These are phyloP conservation scores for Dasypus novemcinctus DNA, from an alignment of 2,113 vertebrate species.

Conservation along the genomic window DNA sequence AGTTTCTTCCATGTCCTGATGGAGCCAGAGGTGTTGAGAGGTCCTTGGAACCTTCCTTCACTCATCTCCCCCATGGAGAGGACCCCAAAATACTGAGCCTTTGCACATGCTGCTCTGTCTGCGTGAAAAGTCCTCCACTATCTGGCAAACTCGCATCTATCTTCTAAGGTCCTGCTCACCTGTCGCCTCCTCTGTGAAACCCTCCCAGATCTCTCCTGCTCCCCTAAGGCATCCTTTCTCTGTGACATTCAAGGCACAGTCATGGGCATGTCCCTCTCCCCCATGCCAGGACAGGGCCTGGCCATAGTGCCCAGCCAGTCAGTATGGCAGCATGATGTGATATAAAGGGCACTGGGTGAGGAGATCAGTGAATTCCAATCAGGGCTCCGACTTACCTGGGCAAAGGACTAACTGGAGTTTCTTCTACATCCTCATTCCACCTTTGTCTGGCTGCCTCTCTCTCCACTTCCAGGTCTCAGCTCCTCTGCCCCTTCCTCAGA, in stretches of 20 bases:
- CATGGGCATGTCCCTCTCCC: background rate
- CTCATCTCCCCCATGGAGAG: fast-evolving
- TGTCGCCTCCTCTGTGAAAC: background rate
- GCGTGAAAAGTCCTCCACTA: background rate
- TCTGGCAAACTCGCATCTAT: background rate
- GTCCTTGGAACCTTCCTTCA: background rate
- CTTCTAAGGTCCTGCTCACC: background rate
- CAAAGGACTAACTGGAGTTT: background rate
- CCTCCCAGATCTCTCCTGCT: background rate
- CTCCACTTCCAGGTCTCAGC: background rate
- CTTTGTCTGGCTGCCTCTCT: background rate
- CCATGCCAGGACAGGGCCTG: background rate
- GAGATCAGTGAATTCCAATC: background rate
- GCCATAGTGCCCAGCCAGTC: background rate
- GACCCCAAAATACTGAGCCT: background rate
- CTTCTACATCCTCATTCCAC: background rate
- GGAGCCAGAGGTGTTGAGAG: background rate
- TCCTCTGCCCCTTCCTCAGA: background rate
- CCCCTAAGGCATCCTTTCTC: background rate
- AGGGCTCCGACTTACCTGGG: background rate
- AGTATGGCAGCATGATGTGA: fast-evolving
- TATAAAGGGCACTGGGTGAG: background rate
- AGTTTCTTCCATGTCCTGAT: background rate
- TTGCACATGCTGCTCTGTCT: background rate
- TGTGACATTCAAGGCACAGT: fast-evolving